Evolutionary conservation across 2,797 vertebrate genomes (phyloP).

Genomic region (Pipistrellus nathusii): DNA sequence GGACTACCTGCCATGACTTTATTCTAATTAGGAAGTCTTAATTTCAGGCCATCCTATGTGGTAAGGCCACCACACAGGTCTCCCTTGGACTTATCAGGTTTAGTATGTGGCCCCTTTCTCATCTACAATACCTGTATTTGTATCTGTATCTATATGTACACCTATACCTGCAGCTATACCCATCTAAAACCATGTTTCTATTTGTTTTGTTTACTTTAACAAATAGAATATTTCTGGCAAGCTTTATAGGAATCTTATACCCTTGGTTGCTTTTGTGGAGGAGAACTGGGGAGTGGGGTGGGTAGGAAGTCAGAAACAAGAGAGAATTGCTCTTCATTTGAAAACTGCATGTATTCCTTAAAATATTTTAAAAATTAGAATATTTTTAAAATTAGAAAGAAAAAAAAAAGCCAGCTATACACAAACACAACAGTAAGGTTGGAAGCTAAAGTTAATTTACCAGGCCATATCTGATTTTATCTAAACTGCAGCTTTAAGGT

Average conservation of each 20-base stretch:
- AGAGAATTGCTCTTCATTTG: slow-evolving; percentile 34
- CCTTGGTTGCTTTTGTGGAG: background rate
- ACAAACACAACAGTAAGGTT: background rate
- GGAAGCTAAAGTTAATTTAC: slow-evolving; percentile 43
- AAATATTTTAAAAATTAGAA: slow-evolving; percentile 23
- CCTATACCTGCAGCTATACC: background rate
- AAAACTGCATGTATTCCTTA: background rate
- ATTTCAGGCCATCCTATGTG: background rate
- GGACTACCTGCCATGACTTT: background rate
- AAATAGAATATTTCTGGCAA: slow-evolving; percentile 26
- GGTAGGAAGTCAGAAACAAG: background rate
- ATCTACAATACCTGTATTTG: background rate
- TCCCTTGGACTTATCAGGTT: background rate
- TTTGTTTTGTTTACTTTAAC: background rate
- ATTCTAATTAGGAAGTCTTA: background rate
- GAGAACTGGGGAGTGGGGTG: background rate
- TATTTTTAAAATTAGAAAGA: background rate
- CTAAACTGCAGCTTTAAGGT: slow-evolving; percentile 40
- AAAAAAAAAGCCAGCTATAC: background rate
- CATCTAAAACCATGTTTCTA: background rate
- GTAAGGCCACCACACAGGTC: background rate
- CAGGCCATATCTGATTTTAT: slow-evolving; percentile 46
- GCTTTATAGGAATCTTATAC: background rate
- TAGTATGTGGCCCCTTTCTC: background rate
- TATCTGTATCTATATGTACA: background rate